phyloP scores from a whole-genome alignment of 2,888 invertebrate species.

The Callosobruchus maculatus region DNA sequence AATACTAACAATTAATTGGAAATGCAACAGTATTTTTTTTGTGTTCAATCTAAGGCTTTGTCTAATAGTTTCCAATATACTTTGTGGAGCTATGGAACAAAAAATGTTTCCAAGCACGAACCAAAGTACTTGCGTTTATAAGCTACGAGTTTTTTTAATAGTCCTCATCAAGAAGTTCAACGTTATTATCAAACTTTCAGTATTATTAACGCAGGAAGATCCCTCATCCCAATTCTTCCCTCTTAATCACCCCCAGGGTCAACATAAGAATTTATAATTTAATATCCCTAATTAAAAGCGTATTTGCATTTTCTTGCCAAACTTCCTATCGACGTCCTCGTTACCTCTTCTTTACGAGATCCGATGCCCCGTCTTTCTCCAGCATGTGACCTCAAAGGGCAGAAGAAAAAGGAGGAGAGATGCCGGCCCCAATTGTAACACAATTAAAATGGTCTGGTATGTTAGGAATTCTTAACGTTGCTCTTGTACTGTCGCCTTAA shows the following conservation, averaged over 20 bases:
- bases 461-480: conserved; percentile 47
- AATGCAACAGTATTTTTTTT: no score
- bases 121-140: no score
- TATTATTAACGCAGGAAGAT: not conserved
- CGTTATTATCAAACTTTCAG: not conserved
- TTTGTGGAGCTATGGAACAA: no score
- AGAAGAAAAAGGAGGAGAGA: conserved; percentile 23
- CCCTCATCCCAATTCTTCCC: conserved; percentile 5
- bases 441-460: conserved; percentile 46
- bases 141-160: not conserved
- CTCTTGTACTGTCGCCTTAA: conserved; percentile 49
- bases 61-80: no score
- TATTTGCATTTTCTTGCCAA: conserved; percentile 40
- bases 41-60: no score
- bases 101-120: no score
- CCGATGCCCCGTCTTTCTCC: conserved; percentile 17
- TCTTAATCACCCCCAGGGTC: conserved; percentile 16
- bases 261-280: conserved; percentile 43
- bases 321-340: conserved; percentile 28
- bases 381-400: not conserved
- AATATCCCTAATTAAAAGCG: conserved; percentile 48
- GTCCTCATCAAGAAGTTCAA: not conserved
- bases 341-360: conserved; percentile 31
- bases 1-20: no score
- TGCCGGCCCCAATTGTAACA: conserved; percentile 38